A percentile compares a stretch with the other conserved stretches of the same genome.
Evolutionary conservation across 1,140 invertebrate species (phyloP).

Genomic region (Halyomorpha halys): DNA sequence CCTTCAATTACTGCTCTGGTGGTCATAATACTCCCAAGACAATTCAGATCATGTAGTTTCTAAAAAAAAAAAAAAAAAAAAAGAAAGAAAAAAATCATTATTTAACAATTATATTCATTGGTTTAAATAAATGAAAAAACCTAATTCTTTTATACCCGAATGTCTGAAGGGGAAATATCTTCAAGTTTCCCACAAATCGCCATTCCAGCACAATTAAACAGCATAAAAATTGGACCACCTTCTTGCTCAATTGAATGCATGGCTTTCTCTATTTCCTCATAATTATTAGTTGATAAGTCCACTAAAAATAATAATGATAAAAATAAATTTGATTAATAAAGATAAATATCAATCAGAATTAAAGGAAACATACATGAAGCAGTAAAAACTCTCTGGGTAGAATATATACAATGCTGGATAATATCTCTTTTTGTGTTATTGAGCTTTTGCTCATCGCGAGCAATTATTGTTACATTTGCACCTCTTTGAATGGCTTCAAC

Average conservation of each 20-base stretch:
- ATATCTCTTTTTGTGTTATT: slow-evolving; percentile 50
- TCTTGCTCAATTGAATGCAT: slow-evolving; percentile 48
- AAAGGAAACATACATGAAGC: slow-evolving; percentile 39
- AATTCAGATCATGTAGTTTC: slow-evolving; percentile 58
- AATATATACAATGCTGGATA: slow-evolving; percentile 34
- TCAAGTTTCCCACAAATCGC: slow-evolving; percentile 72
- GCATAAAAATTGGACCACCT: slow-evolving; percentile 69
- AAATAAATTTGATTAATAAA: slow-evolving; percentile 6
- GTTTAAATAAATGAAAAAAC: too few species aligned
- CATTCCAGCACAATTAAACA: slow-evolving; percentile 86
- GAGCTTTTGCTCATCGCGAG: slow-evolving; percentile 62
- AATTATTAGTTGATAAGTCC: slow-evolving; percentile 56
- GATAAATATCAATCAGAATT: background rate
- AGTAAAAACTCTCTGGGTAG: slow-evolving; percentile 54
- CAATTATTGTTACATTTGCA: slow-evolving; percentile 81
- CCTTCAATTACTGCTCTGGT: slow-evolving; percentile 54
- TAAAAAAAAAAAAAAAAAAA: slow-evolving; percentile 28
- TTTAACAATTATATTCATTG: too few species aligned
- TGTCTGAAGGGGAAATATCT: slow-evolving; percentile 58
- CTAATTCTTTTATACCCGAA: slow-evolving; percentile 39
- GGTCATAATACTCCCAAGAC: slow-evolving; percentile 58
- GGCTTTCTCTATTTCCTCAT: slow-evolving; percentile 48
- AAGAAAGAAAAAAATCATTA: slow-evolving; percentile 3
- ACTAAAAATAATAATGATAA: slow-evolving; percentile 40
- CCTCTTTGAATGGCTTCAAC: slow-evolving; percentile 62